Conservation (phyloP, 1,140 invertebrate genomes). For the Coenobita brevimanus region DNA sequence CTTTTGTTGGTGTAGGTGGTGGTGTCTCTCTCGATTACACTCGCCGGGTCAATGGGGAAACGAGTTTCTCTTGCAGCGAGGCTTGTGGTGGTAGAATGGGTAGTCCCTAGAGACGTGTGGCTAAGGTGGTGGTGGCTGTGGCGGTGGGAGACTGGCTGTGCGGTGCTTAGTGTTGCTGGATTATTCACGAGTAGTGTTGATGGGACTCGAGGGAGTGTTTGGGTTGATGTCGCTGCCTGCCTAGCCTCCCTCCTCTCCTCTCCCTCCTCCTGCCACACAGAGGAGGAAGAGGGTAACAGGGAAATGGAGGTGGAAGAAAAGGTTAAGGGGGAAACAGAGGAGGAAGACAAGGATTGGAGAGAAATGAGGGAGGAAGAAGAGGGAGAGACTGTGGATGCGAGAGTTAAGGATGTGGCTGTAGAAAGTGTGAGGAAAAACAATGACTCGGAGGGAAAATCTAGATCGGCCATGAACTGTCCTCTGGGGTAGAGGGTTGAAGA, state of each 20-base stretch:
- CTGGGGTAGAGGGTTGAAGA: no score
- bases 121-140: background rate
- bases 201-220: conserved; percentile 30
- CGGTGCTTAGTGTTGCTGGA: conserved; percentile 28
- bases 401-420: no score
- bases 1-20: background rate
- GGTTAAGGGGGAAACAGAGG: background rate
- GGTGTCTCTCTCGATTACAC: no score
- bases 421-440: no score
- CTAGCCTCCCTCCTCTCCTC: background rate
- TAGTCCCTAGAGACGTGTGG: background rate
- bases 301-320: background rate
- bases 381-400: no score
- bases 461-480: no score
- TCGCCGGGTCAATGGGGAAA: no score
- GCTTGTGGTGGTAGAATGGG: background rate
- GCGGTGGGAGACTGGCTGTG: background rate
- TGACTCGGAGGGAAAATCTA: no score
- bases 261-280: no score
- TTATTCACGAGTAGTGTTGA: conserved; percentile 47
- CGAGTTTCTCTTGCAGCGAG: background rate
- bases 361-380: no score
- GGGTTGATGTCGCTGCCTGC: background rate
- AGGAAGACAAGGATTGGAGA: background rate
- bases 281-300: no score